Conservation (phyloP, 2,888 invertebrate species). For the Dioctria rufipes region DNA sequence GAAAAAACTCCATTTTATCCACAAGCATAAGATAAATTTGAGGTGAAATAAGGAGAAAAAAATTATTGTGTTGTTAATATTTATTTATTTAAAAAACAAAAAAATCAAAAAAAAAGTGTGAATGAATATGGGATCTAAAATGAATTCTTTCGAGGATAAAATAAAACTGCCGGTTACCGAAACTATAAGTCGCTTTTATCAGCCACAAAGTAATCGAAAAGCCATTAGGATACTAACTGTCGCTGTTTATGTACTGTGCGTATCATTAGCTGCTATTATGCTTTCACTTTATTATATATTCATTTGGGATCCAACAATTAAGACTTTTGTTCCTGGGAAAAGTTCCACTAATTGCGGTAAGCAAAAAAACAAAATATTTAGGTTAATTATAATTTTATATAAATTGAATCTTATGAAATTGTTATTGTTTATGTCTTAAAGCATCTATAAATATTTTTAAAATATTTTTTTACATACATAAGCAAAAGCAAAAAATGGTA, state of each 20-base stretch:
- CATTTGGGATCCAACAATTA: constrained; percentile 86
- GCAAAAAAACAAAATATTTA: constrained; percentile 54
- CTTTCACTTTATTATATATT: constrained; percentile 94
- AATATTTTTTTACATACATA: no score
- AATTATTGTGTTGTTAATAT: not conserved
- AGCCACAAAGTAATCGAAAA: constrained; percentile 89
- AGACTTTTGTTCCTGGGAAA: constrained; percentile 70
- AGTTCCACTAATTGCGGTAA: constrained; percentile 69
- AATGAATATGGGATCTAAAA: constrained; percentile 69
- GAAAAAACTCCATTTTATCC: not conserved
- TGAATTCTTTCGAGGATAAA: constrained; percentile 70
- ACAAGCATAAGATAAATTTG: no score
- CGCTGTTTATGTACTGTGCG: constrained; percentile 93
- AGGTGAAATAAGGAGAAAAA: no score
- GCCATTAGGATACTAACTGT: constrained; percentile 93
- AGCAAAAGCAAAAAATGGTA: not conserved
- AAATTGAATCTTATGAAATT: not conserved
- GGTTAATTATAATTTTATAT: not conserved
- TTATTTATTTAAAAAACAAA: not conserved
- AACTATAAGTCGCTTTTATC: constrained; percentile 72
- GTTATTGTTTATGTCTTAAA: no score
- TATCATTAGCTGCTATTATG: constrained; percentile 94
- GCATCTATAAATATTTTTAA: not conserved
- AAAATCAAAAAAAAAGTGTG: not conserved
- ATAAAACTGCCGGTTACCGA: constrained; percentile 71